Evolutionary conservation across 2,113 vertebrate species (phyloP).

Genomic region (Diphyllodes magnificus): DNA sequence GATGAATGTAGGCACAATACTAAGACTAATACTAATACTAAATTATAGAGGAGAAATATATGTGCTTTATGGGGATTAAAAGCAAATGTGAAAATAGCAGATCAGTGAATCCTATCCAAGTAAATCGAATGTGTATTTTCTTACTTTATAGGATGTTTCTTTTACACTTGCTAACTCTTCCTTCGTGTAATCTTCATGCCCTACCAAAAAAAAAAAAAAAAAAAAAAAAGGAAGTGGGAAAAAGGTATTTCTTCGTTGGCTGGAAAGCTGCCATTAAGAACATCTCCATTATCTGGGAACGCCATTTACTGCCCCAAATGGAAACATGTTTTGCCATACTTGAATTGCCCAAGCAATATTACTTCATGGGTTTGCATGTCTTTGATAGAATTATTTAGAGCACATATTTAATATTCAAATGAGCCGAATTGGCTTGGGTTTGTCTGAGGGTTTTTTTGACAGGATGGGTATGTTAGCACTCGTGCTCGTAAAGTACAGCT

Average conservation of each 20-base stretch:
- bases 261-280: not conserved
- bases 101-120: not conserved
- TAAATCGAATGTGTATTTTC: not conserved
- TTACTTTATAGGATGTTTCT: not conserved
- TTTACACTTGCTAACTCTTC: not conserved
- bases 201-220: not conserved
- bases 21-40: not conserved
- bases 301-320: not conserved
- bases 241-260: not conserved
- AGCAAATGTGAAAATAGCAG: not conserved
- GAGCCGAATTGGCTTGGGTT: not conserved
- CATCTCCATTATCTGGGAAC: not conserved
- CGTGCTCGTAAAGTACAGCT: rapidly evolving
- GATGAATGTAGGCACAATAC: not conserved
- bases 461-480: not conserved
- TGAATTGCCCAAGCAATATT: not conserved
- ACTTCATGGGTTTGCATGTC: not conserved
- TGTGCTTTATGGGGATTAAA: not conserved
- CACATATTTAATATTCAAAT: not conserved
- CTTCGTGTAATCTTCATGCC: not conserved
- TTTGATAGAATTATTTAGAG: not conserved
- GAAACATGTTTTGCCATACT: not conserved
- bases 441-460: not conserved
- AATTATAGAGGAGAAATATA: not conserved
- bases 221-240: not conserved